Base-by-base conservation (phyloP, 2,888 invertebrate genomes). In the Caenorhabditis afra region DNA sequence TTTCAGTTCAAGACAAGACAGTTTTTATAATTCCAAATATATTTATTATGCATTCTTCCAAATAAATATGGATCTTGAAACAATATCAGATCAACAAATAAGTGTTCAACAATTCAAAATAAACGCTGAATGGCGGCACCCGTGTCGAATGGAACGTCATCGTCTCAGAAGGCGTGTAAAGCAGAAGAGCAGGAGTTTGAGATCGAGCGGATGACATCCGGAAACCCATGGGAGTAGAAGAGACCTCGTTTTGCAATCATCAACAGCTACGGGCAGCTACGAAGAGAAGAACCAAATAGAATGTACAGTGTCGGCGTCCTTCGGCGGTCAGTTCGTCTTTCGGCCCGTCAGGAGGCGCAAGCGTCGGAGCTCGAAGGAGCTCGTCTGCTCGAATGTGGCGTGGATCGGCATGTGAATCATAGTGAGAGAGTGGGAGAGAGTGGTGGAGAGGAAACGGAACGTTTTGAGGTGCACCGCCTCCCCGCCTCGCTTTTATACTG, bases 371-470 rank as follows among this genome's bases (percentile, higher is more conserved):
- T 67, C 47, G 41, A 39, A 59, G 35, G 44, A n/a, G 39, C 41
- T 41, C 41, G 57, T 22, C 57, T 57, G 57, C 57, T 57, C 57
- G 57, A 57, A 57, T 14, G 57, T 57, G 49, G 71, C 71, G 47
- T 71, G 71, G 57, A 71, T 71, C 44, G 71, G 71, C 71, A 71
- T 71, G 71, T 71, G 71, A 71, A 71, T 71, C 71, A 71, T 71
- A 49, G 62, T 62, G 61, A 52, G 62, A 50, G 50, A 18, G 53
- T 58, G 16, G 14, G n/a, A 29, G 23, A 10, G 44, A 23, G 44
- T n/a, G n/a, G n/a, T n/a, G n/a, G n/a, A n/a, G 29, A 45, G 47
- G 64, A 57, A 53, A 29, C 29, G 50, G 50, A 50, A 50, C 67
- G 67, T 67, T 39, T 57, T 53, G 53, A 47, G 45, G 29, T 55